These are phyloP conservation scores for Neuroterus valhalla DNA, from an alignment of 1,140 invertebrate genomes.

Conservation along the genomic window DNA sequence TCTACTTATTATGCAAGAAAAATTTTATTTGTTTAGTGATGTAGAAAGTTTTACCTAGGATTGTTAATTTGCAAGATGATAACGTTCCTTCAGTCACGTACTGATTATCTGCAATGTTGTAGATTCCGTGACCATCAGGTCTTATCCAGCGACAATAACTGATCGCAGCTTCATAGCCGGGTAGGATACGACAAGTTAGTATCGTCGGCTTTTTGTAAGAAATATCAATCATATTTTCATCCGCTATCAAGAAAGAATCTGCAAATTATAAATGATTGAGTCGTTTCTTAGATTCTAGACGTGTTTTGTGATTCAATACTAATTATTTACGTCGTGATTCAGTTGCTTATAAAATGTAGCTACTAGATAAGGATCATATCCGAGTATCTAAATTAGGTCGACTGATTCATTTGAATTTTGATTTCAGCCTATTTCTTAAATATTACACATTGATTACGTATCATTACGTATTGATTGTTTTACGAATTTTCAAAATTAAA, in stretches of 20 bases:
- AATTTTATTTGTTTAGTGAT: constrained; percentile 27
- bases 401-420: too few relatives aligned
- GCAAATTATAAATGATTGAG: constrained; percentile 22
- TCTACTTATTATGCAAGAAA: constrained; percentile 4
- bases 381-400: too few relatives aligned
- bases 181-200: constrained; percentile 55
- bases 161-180: constrained; percentile 53
- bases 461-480: too few relatives aligned
- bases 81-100: constrained; percentile 52
- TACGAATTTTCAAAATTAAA: too few relatives aligned
- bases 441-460: too few relatives aligned
- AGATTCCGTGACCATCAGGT: constrained; percentile 61
- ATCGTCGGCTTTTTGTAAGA: constrained; percentile 30
- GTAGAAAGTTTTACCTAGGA: constrained; percentile 57
- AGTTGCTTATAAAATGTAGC: too few relatives aligned
- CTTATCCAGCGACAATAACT: constrained; percentile 69
- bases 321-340: too few relatives aligned
- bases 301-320: too few relatives aligned
- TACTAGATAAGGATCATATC: too few relatives aligned
- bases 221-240: constrained; percentile 36
- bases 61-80: constrained; percentile 57
- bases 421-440: too few relatives aligned
- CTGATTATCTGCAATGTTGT: constrained; percentile 48
- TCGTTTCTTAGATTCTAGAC: too few relatives aligned
- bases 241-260: constrained; percentile 61